Base-by-base conservation (phyloP, 2,113 vertebrate species). In the Gorsachius goisagi region DNA sequence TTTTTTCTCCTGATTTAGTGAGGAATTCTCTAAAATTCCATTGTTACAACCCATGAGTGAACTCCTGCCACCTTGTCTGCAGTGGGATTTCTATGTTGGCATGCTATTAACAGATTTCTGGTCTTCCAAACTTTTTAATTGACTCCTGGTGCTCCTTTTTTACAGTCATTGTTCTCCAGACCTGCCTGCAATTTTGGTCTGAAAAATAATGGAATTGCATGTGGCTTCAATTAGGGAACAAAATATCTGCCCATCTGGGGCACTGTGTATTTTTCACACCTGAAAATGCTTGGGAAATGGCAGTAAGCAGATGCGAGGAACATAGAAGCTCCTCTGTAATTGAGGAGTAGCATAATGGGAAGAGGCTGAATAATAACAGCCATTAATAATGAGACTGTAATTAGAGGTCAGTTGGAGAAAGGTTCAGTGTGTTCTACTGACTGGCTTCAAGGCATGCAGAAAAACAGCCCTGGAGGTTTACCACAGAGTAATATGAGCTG, bases 361-460 rank as follows among this genome's bases (percentile, higher is more conserved):
- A 89, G 79, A 90, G 92, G 83, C 55, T 82, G 85, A 89, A 77
- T 75, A 85, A 95, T 80, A 86, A 73, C 53, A 75, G 44, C 91
- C 92, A 91, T 97, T 93, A 96, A 95, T 96, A 95, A 97, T 21
- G 58, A 88, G 94, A 62, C 87, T 50, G 67, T 97, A 95, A 96
- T 93, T 95, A 88, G 95, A 95, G 96, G 94, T 96, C 91, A 94
- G 85, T 49, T 88, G 78, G 83, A 96, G 89, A 97, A 82, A 75
- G 73, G 47, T 74, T 82, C 69, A 8, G 28, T 41, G 80, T 81
- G 62, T 87, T 91, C 89, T 41, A 66, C 95, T 69, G 30, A 9
- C 72, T 95, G 85, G 39, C 90, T 95, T 90, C 88, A 73, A 93
- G 71, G 71, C 88, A 80, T 4, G 28, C 77, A 62, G 71, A 64